Percentiles rank a stretch among this genome's conserved stretches.
Evolutionary conservation across 2,888 invertebrate genomes (phyloP).

Genomic region (Parasteatoda lunata): DNA sequence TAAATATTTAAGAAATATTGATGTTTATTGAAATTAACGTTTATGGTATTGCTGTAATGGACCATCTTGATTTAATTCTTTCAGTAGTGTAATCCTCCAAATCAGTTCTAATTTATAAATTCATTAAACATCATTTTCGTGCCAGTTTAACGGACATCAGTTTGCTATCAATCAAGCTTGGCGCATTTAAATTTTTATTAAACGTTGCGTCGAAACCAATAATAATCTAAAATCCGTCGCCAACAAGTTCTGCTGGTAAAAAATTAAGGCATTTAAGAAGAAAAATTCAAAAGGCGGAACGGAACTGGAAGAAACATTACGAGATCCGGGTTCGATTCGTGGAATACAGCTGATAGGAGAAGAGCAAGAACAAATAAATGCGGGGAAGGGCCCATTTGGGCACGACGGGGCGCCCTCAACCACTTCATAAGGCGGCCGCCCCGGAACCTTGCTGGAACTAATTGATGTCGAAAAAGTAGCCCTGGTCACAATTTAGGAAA

Average conservation of each 20-base stretch:
- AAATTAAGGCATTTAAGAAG: slow-evolving; percentile 1
- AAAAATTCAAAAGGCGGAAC: slow-evolving; percentile 4
- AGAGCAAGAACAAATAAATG: slow-evolving; percentile 2
- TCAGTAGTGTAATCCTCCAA: too few relatives aligned
- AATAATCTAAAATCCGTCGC: background rate
- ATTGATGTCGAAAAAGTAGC: slow-evolving; percentile 45
- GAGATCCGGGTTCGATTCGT: slow-evolving; percentile 8
- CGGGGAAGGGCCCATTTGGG: slow-evolving; percentile 21
- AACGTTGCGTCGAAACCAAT: background rate
- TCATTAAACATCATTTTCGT: too few relatives aligned
- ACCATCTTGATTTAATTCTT: too few relatives aligned
- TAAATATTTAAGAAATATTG: too few relatives aligned
- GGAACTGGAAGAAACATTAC: slow-evolving; percentile 20
- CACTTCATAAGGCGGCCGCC: slow-evolving; percentile 33
- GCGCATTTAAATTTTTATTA: background rate
- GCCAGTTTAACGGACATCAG: background rate
- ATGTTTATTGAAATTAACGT: too few relatives aligned
- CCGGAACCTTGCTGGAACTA: slow-evolving; percentile 65
- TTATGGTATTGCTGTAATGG: too few relatives aligned
- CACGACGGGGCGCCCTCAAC: slow-evolving; percentile 44
- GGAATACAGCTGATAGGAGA: slow-evolving; percentile 7
- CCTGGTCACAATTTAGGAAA: slow-evolving; percentile 20
- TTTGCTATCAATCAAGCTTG: background rate
- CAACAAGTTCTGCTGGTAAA: background rate
- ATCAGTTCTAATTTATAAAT: too few relatives aligned